These are phyloP conservation scores for Tipula helvola DNA, from an alignment of 2,888 invertebrate genomes.

Conservation along the genomic window DNA sequence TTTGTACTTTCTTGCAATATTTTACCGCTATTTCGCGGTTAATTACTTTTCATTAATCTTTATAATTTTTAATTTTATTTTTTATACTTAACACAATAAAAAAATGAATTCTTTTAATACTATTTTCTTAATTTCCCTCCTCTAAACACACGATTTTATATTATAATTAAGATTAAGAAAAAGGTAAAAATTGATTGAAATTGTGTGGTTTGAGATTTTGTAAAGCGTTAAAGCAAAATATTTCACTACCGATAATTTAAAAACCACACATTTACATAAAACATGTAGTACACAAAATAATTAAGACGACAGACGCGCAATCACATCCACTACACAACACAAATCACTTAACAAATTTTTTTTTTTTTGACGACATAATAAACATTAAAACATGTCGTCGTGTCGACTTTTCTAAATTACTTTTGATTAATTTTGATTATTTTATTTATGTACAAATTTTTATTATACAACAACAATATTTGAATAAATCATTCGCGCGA, in stretches of 20 bases:
- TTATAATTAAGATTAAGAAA: background rate
- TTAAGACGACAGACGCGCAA: background rate
- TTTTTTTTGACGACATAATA: background rate
- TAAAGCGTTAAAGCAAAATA: background rate
- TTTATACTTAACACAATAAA: background rate
- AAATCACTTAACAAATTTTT: background rate
- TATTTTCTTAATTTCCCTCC: background rate
- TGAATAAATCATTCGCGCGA: background rate
- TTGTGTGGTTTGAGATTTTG: background rate
- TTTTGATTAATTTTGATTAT: constrained; percentile 4
- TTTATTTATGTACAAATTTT: background rate
- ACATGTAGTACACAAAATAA: background rate
- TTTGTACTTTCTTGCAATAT: background rate
- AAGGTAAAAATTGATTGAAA: background rate
- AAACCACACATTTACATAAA: background rate
- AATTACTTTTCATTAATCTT: background rate
- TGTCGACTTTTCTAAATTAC: background rate
- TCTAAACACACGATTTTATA: background rate
- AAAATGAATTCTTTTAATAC: background rate
- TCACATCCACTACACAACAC: background rate
- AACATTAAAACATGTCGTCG: background rate
- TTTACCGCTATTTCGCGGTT: background rate
- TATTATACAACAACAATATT: background rate
- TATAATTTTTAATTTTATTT: background rate
- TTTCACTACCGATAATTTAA: background rate